A percentile compares a stretch with the other conserved stretches of the same genome.
These are phyloP conservation scores for Elephantulus edwardii DNA, from an alignment of 2,113 vertebrate genomes.

Conservation along the genomic window DNA sequence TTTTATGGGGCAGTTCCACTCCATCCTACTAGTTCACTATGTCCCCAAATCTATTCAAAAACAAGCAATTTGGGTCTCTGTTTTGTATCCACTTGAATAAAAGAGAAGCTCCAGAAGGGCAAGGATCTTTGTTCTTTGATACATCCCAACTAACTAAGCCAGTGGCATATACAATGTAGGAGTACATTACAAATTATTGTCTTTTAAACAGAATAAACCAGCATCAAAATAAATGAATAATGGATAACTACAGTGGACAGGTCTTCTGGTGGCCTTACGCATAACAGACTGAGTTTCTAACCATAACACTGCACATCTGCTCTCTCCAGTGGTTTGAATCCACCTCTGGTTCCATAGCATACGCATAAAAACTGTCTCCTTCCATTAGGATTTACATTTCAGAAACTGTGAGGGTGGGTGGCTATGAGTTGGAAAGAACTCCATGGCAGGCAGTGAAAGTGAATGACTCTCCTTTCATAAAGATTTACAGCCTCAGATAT, in stretches of 20 bases:
- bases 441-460: too few relatives aligned
- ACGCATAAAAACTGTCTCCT: too few relatives aligned
- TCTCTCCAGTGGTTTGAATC: too few relatives aligned
- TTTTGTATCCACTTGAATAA: neutral
- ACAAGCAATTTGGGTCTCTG: neutral
- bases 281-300: too few relatives aligned
- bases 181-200: neutral
- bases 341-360: too few relatives aligned
- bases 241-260: neutral
- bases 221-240: slow-evolving; percentile 25
- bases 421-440: too few relatives aligned
- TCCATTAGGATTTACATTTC: too few relatives aligned
- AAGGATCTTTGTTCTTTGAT: neutral
- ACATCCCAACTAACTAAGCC: neutral
- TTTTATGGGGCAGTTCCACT: neutral
- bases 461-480: too few relatives aligned
- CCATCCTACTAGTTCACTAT: neutral
- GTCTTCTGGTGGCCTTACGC: too few relatives aligned
- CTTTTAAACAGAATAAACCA: slow-evolving; percentile 34
- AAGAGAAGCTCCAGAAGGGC: neutral
- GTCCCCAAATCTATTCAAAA: neutral
- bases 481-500: too few relatives aligned
- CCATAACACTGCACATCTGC: too few relatives aligned
- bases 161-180: neutral
- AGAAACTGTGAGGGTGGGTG: too few relatives aligned